These are phyloP conservation scores for Tubulanus polymorphus DNA, from an alignment of 2,888 invertebrate species.

Conservation along the genomic window DNA sequence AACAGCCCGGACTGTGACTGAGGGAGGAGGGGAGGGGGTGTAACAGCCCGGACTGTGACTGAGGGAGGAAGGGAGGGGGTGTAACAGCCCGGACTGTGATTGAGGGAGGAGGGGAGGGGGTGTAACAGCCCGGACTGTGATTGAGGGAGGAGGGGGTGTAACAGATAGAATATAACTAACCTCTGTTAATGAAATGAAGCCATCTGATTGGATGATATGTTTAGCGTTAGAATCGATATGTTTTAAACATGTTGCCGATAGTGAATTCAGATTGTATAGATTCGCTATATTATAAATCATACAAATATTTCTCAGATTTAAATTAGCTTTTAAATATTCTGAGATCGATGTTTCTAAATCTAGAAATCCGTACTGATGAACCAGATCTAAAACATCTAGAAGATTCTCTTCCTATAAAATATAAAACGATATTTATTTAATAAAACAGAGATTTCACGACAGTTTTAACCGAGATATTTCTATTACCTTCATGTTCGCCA, in stretches of 20 bases:
- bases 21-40: too few relatives aligned
- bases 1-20: too few relatives aligned
- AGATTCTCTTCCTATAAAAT: slow-evolving; percentile 51
- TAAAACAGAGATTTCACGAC: too few relatives aligned
- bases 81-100: too few relatives aligned
- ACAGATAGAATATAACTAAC: too few relatives aligned
- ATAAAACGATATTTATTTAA: too few relatives aligned
- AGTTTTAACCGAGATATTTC: too few relatives aligned
- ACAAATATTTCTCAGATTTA: slow-evolving; percentile 86
- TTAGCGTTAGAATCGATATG: slow-evolving; percentile 87
- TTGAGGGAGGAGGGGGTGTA: too few relatives aligned
- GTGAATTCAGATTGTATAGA: slow-evolving; percentile 61
- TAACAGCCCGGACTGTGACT: too few relatives aligned
- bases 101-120: too few relatives aligned
- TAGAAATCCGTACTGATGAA: slow-evolving; percentile 92
- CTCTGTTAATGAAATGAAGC: slow-evolving; percentile 78
- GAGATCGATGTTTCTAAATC: slow-evolving; percentile 89
- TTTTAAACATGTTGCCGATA: slow-evolving; percentile 75
- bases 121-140: too few relatives aligned
- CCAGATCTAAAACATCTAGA: slow-evolving; percentile 71
- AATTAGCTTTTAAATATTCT: slow-evolving; percentile 82
- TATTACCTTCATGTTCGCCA: slow-evolving; percentile 61
- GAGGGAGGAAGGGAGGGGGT: too few relatives aligned
- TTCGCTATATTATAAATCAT: slow-evolving; percentile 90
- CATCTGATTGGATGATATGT: slow-evolving; percentile 78